These are phyloP conservation scores for Bucco capensis DNA, from an alignment of 2,113 vertebrate genomes.

Conservation along the genomic window DNA sequence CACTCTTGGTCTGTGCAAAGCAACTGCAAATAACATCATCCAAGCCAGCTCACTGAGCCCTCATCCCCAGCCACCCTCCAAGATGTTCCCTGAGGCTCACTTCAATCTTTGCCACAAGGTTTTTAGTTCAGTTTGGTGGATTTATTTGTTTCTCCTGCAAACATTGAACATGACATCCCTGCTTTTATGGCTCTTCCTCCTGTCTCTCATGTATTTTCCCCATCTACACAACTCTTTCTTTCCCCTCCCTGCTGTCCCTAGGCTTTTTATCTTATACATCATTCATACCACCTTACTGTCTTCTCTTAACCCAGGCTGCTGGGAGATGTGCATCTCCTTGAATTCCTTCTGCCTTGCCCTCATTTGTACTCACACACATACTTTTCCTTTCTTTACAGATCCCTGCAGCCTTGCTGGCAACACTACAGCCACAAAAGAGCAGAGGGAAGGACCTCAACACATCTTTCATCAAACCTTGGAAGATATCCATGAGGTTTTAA, in stretches of 20 bases:
- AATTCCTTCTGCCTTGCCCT: not conserved
- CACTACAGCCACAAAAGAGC: accelerated
- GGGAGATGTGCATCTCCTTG: not conserved
- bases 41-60: not conserved
- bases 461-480: not conserved
- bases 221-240: not conserved
- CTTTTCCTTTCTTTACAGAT: not conserved
- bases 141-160: not conserved
- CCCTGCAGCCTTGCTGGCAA: not conserved
- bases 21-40: not conserved
- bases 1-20: not conserved
- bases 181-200: not conserved
- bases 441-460: not conserved
- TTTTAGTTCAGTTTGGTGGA: not conserved
- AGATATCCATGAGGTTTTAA: accelerated
- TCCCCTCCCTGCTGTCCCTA: not conserved
- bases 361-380: not conserved
- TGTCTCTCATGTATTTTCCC: not conserved
- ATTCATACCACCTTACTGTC: not conserved
- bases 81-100: not conserved
- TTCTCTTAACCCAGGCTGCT: not conserved
- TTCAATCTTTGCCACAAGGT: not conserved
- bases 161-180: not conserved
- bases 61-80: not conserved
- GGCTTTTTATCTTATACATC: constrained; percentile 13